Evolutionary conservation across 2,113 vertebrate genomes (phyloP), one percentile per base, ranked within the genome.

Genomic region (Halichoeres trimaculatus): DNA sequence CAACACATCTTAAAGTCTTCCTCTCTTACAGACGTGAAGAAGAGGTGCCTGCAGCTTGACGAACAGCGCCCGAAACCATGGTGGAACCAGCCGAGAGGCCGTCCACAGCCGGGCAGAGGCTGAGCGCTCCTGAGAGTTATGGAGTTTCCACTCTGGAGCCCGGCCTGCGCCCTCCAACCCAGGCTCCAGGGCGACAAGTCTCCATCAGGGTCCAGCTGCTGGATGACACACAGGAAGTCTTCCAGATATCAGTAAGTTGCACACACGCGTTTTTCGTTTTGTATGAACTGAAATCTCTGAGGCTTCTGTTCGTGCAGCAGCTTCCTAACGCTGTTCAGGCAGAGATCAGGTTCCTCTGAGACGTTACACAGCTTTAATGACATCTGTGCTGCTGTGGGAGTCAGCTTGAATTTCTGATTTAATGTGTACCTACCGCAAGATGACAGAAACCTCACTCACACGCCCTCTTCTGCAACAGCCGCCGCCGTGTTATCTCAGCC

Each of bases 111-210:
- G 97, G 95, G 48, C 96, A 96, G 68, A 94, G 97, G 55, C 92
- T 99, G 70, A 94, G 96, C 65, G 95, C 95, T 83, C 95, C 94
- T 0, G 97, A 98, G 51, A 97, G 95, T 60, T 94, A 95, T 20
- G 97, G 97, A 22, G 95, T 99, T 92, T 98, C 96, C 89, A 97
- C 97, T 7, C 91, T 99, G 93, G 97, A 98, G 88, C 96, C 96
- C 2, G 96, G 96, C 54, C 93, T 94, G 87, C 96, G 95, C 53
- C 94, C 92, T 4, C 95, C 96, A 7, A 41, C 74, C 10, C 95
- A 94, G 41, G 89, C 95, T 47, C 94, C 96, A 0, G 97, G 97
- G 23, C 95, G 96, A 65, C 95, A 94, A 17, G 57, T 96, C 80
- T 94, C 97, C 74, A 93, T 99, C 82, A 94, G 96, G 90, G 95